phyloP scores from a whole-genome alignment of 2,888 invertebrate genomes.

The Romanomermis culicivorax region DNA sequence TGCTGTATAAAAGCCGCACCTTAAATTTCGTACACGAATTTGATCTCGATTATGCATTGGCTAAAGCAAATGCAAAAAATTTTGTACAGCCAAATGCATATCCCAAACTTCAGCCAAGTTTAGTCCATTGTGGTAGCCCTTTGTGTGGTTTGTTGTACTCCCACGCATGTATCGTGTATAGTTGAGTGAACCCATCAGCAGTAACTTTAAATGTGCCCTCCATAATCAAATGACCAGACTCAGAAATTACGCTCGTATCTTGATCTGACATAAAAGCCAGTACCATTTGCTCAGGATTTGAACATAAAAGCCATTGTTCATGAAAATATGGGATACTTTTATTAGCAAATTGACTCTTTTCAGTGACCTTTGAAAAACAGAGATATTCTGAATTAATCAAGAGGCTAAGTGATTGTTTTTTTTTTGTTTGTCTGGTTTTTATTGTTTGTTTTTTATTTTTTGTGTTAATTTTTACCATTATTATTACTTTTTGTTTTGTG shows the following conservation, averaged over 20 bases:
- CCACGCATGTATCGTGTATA: background rate
- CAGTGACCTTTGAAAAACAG: no score
- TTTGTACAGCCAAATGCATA: background rate
- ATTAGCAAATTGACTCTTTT: background rate
- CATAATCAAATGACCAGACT: no score
- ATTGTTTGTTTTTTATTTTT: no score
- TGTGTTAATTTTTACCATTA: no score
- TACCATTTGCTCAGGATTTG: background rate
- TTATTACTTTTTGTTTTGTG: no score
- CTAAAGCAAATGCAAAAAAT: no score
- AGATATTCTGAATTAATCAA: no score
- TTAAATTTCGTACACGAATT: background rate
- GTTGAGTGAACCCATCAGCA: background rate
- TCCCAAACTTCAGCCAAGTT: background rate
- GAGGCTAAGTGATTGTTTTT: background rate
- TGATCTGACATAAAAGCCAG: no score
- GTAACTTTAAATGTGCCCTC: no score
- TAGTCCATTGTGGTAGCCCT: background rate
- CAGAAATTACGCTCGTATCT: no score
- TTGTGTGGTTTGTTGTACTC: slow-evolving; percentile 3
- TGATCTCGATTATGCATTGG: background rate
- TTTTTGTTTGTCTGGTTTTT: no score
- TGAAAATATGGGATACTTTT: background rate
- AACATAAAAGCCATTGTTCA: background rate
- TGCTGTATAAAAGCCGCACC: no score